Conservation (phyloP, 2,113 vertebrate species). For the Numida meleagris region DNA sequence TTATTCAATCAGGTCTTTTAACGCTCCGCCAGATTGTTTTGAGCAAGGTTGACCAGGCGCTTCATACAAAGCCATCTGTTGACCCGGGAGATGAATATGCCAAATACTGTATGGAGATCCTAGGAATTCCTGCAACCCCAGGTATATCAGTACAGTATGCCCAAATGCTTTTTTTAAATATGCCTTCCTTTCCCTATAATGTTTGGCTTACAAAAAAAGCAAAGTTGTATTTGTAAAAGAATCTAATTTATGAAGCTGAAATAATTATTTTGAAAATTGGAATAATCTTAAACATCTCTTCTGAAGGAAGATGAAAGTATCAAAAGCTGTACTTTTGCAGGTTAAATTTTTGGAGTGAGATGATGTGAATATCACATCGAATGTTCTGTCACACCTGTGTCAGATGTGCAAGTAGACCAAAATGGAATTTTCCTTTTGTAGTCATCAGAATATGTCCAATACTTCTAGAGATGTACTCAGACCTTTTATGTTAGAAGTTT, state of each 20-base stretch:
- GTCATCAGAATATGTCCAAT: background rate
- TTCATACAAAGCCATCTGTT: conserved; percentile 82
- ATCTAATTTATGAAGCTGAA: background rate
- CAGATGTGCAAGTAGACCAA: background rate
- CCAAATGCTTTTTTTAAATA: background rate
- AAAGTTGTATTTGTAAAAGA: background rate
- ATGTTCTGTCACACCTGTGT: background rate
- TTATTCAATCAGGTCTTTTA: conserved; percentile 83
- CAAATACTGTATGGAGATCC: conserved; percentile 84
- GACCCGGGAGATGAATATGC: conserved; percentile 89
- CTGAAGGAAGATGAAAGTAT: background rate
- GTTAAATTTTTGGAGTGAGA: background rate
- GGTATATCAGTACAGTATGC: conserved; percentile 73
- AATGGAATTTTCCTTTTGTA: background rate
- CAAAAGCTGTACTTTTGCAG: background rate
- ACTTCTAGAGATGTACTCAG: background rate
- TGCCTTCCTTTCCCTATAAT: background rate
- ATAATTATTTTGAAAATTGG: background rate
- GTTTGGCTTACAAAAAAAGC: background rate
- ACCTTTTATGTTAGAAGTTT: background rate
- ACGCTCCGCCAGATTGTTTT: conserved; percentile 93
- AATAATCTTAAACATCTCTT: background rate
- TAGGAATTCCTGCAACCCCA: conserved; percentile 91
- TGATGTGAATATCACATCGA: background rate
- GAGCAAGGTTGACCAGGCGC: conserved; percentile 91